Evolutionary conservation across 1,140 invertebrate species (phyloP).

Genomic region (Drosophila ambigua): DNA sequence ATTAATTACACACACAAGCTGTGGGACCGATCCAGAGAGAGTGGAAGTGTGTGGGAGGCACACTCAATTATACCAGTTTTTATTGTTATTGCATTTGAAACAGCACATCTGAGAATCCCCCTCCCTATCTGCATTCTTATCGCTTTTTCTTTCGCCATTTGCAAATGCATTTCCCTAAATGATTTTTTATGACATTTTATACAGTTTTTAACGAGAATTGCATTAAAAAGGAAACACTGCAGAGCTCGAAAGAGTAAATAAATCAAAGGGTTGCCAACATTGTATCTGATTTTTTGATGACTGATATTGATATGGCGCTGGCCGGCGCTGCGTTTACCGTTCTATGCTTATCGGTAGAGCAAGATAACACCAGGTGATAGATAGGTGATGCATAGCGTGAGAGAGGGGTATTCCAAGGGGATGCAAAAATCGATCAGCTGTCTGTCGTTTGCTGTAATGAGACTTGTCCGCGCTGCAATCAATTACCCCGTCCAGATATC

Average conservation of each 20-base stretch:
- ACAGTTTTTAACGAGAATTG: conserved; percentile 39
- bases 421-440: conserved; percentile 80
- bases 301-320: conserved; percentile 45
- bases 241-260: conserved; percentile 25
- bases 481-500: conserved; percentile 67
- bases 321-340: conserved; percentile 24
- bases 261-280: conserved; percentile 22
- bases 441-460: conserved; percentile 68
- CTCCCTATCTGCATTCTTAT: conserved; percentile 34
- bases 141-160: conserved; percentile 43
- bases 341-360: conserved; percentile 30
- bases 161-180: conserved; percentile 40
- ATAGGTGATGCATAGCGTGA: neutral
- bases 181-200: conserved; percentile 44
- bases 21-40: neutral
- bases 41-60: conserved; percentile 26
- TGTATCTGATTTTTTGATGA: conserved; percentile 31
- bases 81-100: conserved; percentile 67
- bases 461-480: conserved; percentile 63
- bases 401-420: conserved; percentile 7
- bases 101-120: conserved; percentile 1
- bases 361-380: conserved; percentile 20
- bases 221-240: neutral
- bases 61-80: conserved; percentile 67
- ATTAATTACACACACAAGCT: conserved; percentile 60